Evolutionary conservation across 1,140 invertebrate genomes (phyloP).

Genomic region (Formica exsecta): DNA sequence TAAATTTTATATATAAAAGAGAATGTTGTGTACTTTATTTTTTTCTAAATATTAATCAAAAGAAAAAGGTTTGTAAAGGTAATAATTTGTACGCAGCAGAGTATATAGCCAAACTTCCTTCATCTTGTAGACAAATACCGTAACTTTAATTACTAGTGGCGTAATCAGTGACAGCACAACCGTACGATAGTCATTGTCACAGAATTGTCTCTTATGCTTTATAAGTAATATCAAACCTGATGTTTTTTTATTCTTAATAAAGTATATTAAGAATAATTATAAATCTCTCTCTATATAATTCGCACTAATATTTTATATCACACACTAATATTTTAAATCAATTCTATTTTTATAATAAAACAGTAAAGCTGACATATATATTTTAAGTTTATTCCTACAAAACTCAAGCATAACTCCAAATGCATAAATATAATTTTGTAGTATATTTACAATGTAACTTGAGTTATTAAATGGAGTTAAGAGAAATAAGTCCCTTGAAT

Average conservation of each 20-base stretch:
- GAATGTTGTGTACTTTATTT: not conserved
- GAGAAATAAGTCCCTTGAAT: not conserved
- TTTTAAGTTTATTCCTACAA: constrained; percentile 11
- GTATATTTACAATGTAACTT: constrained; percentile 12
- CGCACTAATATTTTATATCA: not conserved
- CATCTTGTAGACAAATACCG: constrained; percentile 68
- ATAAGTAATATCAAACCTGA: not conserved
- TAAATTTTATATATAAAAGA: not conserved
- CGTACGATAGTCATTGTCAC: constrained; percentile 62
- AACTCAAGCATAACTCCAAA: not conserved
- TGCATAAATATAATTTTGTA: not conserved
- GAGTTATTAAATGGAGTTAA: constrained; percentile 3
- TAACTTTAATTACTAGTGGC: constrained; percentile 75
- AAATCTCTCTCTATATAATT: no score
- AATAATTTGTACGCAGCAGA: not conserved
- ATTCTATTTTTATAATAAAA: not conserved
- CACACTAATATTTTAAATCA: not conserved
- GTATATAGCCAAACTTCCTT: constrained; percentile 20
- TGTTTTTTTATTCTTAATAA: not conserved
- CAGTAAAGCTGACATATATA: not conserved
- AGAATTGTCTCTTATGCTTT: not conserved
- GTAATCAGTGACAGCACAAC: constrained; percentile 75
- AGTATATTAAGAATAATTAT: not conserved
- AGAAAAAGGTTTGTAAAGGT: not conserved
- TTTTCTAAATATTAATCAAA: not conserved